Base-by-base conservation (phyloP, 2,113 vertebrate genomes). In the Taxidea taxus region DNA sequence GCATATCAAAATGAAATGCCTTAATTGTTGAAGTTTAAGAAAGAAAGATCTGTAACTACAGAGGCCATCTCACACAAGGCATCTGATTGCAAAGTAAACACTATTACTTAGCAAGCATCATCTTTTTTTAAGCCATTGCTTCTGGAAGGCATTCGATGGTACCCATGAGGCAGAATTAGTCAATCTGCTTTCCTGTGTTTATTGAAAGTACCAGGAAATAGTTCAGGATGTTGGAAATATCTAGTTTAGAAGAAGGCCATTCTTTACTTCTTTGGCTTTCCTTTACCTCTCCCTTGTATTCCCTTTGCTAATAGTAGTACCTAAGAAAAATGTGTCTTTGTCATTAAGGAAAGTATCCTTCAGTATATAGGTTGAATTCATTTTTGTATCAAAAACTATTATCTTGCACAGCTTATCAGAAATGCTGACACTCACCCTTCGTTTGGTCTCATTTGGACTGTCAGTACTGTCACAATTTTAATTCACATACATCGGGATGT, bases 401-500 rank as follows among this genome's bases (percentile, higher is more conserved):
- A 1, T 29, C 81, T 86, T 90, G 34, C 62, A 51, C 11, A 95
- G 16, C 34, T 18, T 72, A 97, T 54, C 8, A 83, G 96, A 98
- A 97, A 95, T 92, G 83, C 87, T 47, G 29, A 90, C 29, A 2
- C 16, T 91, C 39, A 83, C 10, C n/a, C 27, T 81, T 95, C 44
- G 51, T 87, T 3, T 1, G 47, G 31, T 90, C 90, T 98, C 66
- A 77, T 96, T 96, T 96, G 81, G 66, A 97, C 56, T 44, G 82
- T 84, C 77, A 95, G 66, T 68, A 66, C 87, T 96, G 37, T 95
- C 72, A 77, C 96, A 90, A 97, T 96, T 98, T 98, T 94, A 95
- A 97, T 14, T 23, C 68, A 81, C 58, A 84, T 16, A 91, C 85
- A 91, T 42, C 51, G 56, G n/a, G 49, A 97, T 96, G 7, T 87